Evolutionary conservation across 2,888 invertebrate species (phyloP).

Genomic region (Marronus borbonicus): DNA sequence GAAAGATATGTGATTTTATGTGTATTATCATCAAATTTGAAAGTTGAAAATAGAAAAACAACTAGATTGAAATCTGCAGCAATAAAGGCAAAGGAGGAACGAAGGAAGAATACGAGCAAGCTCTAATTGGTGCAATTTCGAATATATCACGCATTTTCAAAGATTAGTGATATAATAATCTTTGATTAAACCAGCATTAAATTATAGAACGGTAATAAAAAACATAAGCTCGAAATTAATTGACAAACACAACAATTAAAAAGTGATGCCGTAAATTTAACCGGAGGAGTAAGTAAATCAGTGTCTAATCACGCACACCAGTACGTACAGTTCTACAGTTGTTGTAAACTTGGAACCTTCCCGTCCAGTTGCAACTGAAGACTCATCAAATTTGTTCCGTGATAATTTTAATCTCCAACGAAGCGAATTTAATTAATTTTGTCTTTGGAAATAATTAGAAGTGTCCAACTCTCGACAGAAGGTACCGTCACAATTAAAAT

Average conservation of each 20-base stretch:
- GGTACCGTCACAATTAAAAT: neutral
- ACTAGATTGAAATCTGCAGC: too few relatives aligned
- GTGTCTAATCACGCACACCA: conserved; percentile 37
- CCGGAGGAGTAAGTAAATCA: conserved; percentile 26
- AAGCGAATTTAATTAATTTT: conserved; percentile 30
- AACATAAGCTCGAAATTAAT: conserved; percentile 29
- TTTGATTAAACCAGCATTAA: conserved; percentile 33
- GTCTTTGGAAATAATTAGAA: conserved; percentile 4
- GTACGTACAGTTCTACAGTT: neutral
- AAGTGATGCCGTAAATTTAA: conserved; percentile 27
- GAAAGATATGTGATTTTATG: too few relatives aligned
- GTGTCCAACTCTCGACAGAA: neutral
- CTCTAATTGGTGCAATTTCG: neutral
- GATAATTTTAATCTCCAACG: neutral
- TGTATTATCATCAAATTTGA: too few relatives aligned
- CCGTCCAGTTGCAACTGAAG: neutral
- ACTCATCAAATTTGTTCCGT: conserved; percentile 21
- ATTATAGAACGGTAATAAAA: conserved; percentile 39
- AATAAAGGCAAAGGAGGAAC: too few relatives aligned
- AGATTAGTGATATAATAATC: conserved; percentile 19
- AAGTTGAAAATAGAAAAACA: too few relatives aligned
- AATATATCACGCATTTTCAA: conserved; percentile 3
- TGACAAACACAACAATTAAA: conserved; percentile 42
- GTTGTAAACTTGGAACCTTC: conserved; percentile 10
- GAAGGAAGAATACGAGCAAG: neutral